A percentile compares a stretch with the other conserved stretches of the same genome.
Evolutionary conservation across 2,888 invertebrate genomes (phyloP).

Genomic region (Pristionchus arcanus): DNA sequence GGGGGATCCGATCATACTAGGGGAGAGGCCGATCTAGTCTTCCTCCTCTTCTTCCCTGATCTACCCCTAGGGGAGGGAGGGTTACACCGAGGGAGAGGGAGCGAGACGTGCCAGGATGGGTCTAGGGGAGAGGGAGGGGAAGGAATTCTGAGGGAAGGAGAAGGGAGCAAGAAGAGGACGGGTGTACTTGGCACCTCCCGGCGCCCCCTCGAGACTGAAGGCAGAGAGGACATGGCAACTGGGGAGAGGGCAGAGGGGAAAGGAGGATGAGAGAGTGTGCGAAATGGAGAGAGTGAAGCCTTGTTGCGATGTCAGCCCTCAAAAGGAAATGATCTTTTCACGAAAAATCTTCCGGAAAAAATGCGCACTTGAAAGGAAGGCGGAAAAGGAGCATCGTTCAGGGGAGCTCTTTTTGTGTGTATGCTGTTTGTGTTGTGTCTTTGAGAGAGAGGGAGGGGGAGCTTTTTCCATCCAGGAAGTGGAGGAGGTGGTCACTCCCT

Average conservation of each 20-base stretch:
- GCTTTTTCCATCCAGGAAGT: conserved; percentile 51
- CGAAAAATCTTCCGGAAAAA: not conserved
- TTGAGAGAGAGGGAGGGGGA: not conserved
- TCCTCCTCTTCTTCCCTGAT: not conserved
- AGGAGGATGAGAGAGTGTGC: not conserved
- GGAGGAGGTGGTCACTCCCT: conserved; percentile 31
- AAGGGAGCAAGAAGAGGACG: conserved; percentile 41
- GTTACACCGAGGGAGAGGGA: not conserved
- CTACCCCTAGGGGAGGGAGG: conserved; percentile 1
- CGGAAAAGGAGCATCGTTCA: conserved; percentile 8
- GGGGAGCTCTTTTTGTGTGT: conserved; percentile 36
- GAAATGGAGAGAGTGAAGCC: not conserved
- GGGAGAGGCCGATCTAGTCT: conserved; percentile 8
- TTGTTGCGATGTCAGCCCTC: not conserved
- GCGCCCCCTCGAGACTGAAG: not conserved
- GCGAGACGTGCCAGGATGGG: conserved; percentile 5
- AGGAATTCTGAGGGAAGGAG: conserved; percentile 23
- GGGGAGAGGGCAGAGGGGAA: not conserved
- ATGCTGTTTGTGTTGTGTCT: conserved; percentile 31
- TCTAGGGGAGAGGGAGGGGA: conserved; percentile 25
- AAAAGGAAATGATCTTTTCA: not conserved
- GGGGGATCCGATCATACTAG: conserved; percentile 31
- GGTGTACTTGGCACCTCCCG: conserved; percentile 47
- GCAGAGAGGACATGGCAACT: too few species aligned
- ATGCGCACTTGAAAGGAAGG: not conserved